Evolutionary conservation across 2,888 invertebrate genomes (phyloP).

Genomic region (Patella depressa): DNA sequence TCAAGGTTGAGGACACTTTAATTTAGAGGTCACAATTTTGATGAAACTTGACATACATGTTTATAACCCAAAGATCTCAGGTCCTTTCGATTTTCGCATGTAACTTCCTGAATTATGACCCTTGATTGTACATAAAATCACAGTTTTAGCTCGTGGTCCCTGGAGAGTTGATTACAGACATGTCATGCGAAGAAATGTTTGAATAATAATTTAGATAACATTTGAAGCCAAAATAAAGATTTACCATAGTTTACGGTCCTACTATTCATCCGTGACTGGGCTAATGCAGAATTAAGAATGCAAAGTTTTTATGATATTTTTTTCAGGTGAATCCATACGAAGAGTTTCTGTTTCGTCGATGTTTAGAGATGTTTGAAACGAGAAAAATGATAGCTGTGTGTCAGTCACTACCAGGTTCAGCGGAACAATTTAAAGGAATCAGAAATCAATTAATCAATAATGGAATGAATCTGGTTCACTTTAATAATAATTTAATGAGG

Average conservation of each 20-base stretch:
- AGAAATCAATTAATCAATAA: slow-evolving; percentile 29
- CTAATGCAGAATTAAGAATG: neutral
- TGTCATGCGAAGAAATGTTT: neutral
- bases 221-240: neutral
- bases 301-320: neutral
- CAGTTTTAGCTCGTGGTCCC: no score
- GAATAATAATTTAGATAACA: no score
- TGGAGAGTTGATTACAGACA: no score
- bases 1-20: no score
- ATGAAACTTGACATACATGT: no score
- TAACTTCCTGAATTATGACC: no score
- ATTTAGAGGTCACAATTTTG: no score
- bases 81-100: no score
- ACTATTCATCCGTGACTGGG: neutral
- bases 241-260: no score
- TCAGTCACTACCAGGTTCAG: slow-evolving; percentile 34
- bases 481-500: slow-evolving; percentile 31
- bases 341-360: slow-evolving; percentile 33
- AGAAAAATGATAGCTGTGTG: slow-evolving; percentile 41
- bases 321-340: slow-evolving; percentile 28
- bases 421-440: slow-evolving; percentile 21
- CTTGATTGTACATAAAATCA: no score
- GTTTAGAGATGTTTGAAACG: slow-evolving; percentile 30
- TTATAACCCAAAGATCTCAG: no score
- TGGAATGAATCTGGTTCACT: slow-evolving; percentile 28